A percentile compares a stretch with the other conserved stretches of the same genome.
These are phyloP conservation scores for Achatina immaculata DNA, from an alignment of 1,140 invertebrate species.

Conservation along the genomic window DNA sequence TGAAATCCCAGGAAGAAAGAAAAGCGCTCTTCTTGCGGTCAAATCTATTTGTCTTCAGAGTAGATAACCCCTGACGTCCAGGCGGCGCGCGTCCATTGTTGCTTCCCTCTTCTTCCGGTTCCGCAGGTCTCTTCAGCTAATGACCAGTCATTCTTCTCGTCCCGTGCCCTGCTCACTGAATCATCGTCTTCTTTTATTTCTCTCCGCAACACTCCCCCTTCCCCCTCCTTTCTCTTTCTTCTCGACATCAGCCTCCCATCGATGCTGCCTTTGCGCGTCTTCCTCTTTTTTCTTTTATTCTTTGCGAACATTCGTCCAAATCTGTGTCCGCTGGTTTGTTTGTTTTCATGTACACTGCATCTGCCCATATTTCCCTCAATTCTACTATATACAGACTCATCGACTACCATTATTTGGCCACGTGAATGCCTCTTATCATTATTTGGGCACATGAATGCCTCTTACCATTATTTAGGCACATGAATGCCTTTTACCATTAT, in stretches of 20 bases:
- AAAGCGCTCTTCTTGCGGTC: not conserved
- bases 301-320: not conserved
- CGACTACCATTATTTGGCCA: too few species aligned
- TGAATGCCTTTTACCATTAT: too few species aligned
- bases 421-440: too few species aligned
- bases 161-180: conserved; percentile 5
- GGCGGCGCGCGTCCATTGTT: conserved; percentile 26
- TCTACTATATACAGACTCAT: too few species aligned
- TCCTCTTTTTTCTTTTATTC: not conserved
- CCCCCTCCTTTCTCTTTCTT: conserved; percentile 17
- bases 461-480: too few species aligned
- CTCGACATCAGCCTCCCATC: not conserved
- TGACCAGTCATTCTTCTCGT: conserved; percentile 29
- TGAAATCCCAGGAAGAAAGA: not conserved
- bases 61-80: conserved; percentile 33
- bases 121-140: conserved; percentile 26
- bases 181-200: conserved; percentile 14
- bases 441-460: too few species aligned
- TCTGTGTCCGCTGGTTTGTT: not conserved
- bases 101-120: conserved; percentile 27
- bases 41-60: conserved; percentile 28
- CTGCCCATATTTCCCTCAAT: too few species aligned
- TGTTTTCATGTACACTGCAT: too few species aligned
- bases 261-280: not conserved
- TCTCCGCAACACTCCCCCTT: conserved; percentile 5